Base-by-base conservation (phyloP, 2,888 invertebrate species). In the Lymantria monacha region DNA sequence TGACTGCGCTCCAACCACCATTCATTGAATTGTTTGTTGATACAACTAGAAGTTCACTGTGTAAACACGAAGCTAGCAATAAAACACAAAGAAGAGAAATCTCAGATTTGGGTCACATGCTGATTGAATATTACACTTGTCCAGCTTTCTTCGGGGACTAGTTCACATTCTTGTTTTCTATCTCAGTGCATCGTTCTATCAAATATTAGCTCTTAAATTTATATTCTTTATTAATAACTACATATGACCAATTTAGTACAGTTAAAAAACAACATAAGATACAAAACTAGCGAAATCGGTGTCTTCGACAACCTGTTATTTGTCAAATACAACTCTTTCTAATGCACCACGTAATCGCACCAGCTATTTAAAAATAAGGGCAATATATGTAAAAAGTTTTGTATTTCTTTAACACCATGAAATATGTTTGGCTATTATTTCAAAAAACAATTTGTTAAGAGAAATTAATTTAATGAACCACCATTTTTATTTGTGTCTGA, bases 71-170 rank as follows among this genome's bases (percentile, higher is more conserved):
- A 65, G 62, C 69, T 65, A 72, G 63, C 62, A 71, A 64, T 72
- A 63, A 71, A 77, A 78, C 78, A 85, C 83, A 83, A 82, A 81
- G 83, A 89, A 85, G 89, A 89, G 89, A 90, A 90, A 90, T 88
- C 86, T 83, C 76, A 73, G 83, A 91, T 89, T 87, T 90, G 90
- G 90, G 90, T 91, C 90, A 91, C 89, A 90, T 88, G 89, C 87
- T 87, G 90, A 87, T 87, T 81, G 81, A 81, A 80, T 81, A 77
- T 70, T 79, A 70, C 71, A 73, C 72, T 79, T 63, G 67, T 65
- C 63, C 78, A 79, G 78, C 76, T 80, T 68, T 69, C 66, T 70
- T 65, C 59, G 53, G 62, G 63, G 60, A 66, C 50, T 54, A 51
- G 44, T 57, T 47, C 50, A 51, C 47, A 51, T 64, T 64, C 61